Percentiles rank a stretch among this genome's conserved stretches.
Conservation (phyloP, 2,113 vertebrate genomes). For the Scatophagus argus region DNA sequence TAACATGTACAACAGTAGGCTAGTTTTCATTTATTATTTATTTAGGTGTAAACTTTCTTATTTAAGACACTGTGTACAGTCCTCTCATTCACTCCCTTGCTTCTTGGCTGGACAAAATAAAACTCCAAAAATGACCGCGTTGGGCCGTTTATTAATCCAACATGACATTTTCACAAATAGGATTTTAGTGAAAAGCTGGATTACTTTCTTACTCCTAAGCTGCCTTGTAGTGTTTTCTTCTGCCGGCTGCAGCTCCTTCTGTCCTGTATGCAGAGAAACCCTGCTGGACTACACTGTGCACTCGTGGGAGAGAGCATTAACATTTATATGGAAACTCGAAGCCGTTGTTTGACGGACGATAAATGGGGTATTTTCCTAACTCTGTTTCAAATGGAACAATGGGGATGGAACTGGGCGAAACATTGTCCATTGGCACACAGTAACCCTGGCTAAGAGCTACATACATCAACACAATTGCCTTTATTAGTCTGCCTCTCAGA, state of each 20-base stretch:
- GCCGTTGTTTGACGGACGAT: conserved; percentile 71
- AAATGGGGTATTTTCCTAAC: conserved; percentile 76
- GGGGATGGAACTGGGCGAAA: conserved; percentile 45
- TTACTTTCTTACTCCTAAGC: conserved; percentile 61
- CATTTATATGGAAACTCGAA: conserved; percentile 82
- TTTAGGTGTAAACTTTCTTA: neutral
- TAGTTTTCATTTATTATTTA: neutral
- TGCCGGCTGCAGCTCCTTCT: conserved; percentile 38
- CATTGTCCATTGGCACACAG: conserved; percentile 53
- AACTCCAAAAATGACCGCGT: conserved; percentile 46
- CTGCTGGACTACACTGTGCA: conserved; percentile 33
- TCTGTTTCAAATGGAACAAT: conserved; percentile 72
- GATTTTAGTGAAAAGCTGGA: conserved; percentile 69
- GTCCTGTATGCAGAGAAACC: conserved; percentile 32
- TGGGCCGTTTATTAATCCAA: conserved; percentile 64
- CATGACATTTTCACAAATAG: conserved; percentile 76
- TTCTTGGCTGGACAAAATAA: conserved; percentile 36
- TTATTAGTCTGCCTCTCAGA: conserved; percentile 64
- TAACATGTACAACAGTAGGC: neutral
- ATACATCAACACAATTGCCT: conserved; percentile 73
- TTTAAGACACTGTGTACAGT: neutral
- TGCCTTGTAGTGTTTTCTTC: conserved; percentile 54
- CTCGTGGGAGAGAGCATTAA: conserved; percentile 74
- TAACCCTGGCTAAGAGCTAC: conserved; percentile 52
- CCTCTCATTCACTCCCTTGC: conserved; percentile 16